Conservation (phyloP, 2,888 invertebrate genomes). For the Ischnus inquisitorius region DNA sequence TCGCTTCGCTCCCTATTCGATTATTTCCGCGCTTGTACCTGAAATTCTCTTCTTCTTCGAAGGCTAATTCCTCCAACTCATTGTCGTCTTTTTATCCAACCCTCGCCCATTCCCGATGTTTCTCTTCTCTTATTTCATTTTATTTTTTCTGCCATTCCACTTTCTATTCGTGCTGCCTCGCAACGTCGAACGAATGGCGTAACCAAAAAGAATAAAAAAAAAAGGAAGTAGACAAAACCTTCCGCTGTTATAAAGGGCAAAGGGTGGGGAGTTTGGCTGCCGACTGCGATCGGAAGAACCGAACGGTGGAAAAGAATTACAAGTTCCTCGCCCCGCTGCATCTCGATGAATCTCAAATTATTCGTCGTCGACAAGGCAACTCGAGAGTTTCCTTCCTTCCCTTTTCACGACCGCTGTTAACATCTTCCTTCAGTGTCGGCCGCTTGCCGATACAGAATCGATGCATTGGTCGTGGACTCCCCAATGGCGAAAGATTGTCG, state of each 20-base stretch:
- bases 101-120: slow-evolving; percentile 13
- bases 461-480: slow-evolving; percentile 22
- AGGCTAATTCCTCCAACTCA: slow-evolving; percentile 22
- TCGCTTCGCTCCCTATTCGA: slow-evolving; percentile 11
- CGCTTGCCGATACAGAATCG: slow-evolving; percentile 51
- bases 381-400: slow-evolving; percentile 27
- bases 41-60: slow-evolving; percentile 26
- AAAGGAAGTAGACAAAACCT: slow-evolving; percentile 26
- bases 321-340: slow-evolving; percentile 82
- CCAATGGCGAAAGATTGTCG: not conserved
- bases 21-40: slow-evolving; percentile 31
- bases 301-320: slow-evolving; percentile 83
- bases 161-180: slow-evolving; percentile 65
- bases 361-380: slow-evolving; percentile 74
- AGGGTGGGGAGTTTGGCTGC: slow-evolving; percentile 56
- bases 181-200: slow-evolving; percentile 80
- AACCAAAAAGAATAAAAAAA: slow-evolving; percentile 75
- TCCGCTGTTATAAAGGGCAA: slow-evolving; percentile 57
- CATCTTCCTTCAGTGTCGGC: not conserved
- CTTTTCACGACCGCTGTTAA: slow-evolving; percentile 4
- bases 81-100: slow-evolving; percentile 42
- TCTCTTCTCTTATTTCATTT: slow-evolving; percentile 29
- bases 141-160: slow-evolving; percentile 45
- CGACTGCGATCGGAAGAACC: slow-evolving; percentile 29
- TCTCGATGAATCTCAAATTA: slow-evolving; percentile 84